Percentiles rank a stretch among this genome's conserved stretches.
Evolutionary conservation across 2,888 invertebrate species (phyloP).

Genomic region (Brachypalpus laphriformis): DNA sequence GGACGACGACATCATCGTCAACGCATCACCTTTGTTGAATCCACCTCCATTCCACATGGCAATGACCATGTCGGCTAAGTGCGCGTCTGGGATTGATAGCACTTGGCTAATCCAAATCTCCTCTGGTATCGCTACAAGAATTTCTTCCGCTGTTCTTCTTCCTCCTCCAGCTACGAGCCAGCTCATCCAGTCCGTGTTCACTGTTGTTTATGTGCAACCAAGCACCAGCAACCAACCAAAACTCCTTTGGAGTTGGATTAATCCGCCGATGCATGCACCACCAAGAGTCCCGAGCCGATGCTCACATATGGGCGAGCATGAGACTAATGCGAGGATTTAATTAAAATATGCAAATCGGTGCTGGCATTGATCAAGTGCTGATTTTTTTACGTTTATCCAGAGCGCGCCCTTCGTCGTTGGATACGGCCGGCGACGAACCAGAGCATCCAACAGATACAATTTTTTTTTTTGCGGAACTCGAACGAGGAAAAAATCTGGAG

Average conservation of each 20-base stretch:
- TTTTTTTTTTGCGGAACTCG: conserved; percentile 32
- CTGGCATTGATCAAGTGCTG: conserved; percentile 82
- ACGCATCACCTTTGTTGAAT: conserved; percentile 5
- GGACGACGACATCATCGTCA: conserved; percentile 29
- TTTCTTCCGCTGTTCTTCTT: conserved; percentile 23
- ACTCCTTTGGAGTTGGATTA: conserved; percentile 58
- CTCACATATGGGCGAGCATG: conserved; percentile 71
- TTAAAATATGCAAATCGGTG: conserved; percentile 83
- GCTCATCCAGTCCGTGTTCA: conserved; percentile 54
- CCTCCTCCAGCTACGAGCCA: background rate
- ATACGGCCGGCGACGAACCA: conserved; percentile 8
- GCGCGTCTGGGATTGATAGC: conserved; percentile 67
- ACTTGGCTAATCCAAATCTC: conserved; percentile 69
- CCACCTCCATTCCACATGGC: conserved; percentile 13
- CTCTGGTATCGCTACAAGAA: conserved; percentile 54
- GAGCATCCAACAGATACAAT: conserved; percentile 45
- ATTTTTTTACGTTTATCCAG: conserved; percentile 58
- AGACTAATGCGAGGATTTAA: conserved; percentile 81
- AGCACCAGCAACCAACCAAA: conserved; percentile 20
- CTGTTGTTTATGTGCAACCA: conserved; percentile 62
- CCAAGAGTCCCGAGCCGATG: conserved; percentile 15
- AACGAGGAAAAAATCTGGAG: background rate
- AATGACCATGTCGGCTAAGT: conserved; percentile 62
- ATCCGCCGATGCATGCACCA: conserved; percentile 58
- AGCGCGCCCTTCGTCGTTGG: conserved; percentile 30